Evolutionary conservation across 2,113 vertebrate genomes (phyloP).

Genomic region (Antidorcas marsupialis): DNA sequence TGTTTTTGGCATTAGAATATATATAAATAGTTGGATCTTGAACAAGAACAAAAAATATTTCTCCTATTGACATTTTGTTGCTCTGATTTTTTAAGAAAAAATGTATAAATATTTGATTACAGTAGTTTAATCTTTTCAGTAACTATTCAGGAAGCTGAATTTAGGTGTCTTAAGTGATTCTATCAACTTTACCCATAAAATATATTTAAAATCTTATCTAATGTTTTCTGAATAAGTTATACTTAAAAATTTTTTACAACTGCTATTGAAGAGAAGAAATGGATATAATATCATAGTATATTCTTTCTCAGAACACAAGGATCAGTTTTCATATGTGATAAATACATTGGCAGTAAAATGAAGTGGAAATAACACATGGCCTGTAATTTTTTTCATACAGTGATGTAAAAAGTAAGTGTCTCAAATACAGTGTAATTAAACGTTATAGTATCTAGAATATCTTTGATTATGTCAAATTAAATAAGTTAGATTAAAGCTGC

Average conservation of each 20-base stretch:
- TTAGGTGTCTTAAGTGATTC: neutral
- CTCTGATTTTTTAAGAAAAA: neutral
- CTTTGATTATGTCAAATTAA: constrained; percentile 69
- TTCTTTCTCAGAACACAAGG: neutral
- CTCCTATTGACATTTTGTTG: neutral
- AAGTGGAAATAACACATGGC: constrained; percentile 15
- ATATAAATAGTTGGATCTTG: neutral
- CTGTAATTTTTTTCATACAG: constrained; percentile 30
- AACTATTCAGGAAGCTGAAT: constrained; percentile 6
- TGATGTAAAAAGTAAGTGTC: constrained; percentile 23
- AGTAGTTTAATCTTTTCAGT: constrained; percentile 18
- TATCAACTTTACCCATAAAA: constrained; percentile 28
- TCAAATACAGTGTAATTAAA: constrained; percentile 63
- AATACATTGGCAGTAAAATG: constrained; percentile 32
- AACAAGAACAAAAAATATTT: constrained; percentile 1
- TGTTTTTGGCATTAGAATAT: constrained; percentile 19
- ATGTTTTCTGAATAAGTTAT: neutral
- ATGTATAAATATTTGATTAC: neutral
- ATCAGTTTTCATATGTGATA: constrained; percentile 19
- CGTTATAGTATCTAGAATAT: constrained; percentile 51
- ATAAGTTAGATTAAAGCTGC: constrained; percentile 57
- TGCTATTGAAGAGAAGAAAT: neutral
- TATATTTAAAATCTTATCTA: neutral
- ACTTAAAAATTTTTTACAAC: constrained; percentile 11
- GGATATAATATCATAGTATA: neutral